Conservation (phyloP, 2,888 invertebrate species). For the Tortricodes alternella region DNA sequence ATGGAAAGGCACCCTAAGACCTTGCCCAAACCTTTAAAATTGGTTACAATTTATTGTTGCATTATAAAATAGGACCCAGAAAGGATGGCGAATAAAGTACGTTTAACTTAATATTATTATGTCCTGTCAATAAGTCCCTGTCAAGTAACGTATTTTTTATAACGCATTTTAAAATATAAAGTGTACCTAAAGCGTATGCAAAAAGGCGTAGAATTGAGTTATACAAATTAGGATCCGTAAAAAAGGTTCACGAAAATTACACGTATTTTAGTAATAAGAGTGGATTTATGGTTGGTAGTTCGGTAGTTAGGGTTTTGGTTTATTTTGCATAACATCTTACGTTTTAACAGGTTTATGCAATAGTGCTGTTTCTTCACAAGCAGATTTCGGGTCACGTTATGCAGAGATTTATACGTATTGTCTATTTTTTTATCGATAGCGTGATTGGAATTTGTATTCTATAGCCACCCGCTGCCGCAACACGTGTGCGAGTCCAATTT, state of each 20-base stretch:
- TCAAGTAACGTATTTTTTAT: not conserved
- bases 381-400: too few species aligned
- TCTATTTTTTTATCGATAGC: too few species aligned
- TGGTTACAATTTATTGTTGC: not conserved
- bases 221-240: conserved; percentile 21
- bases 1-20: too few species aligned
- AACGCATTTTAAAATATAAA: not conserved
- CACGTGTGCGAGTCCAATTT: too few species aligned
- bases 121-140: not conserved
- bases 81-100: not conserved
- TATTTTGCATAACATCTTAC: conserved; percentile 27
- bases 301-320: conserved; percentile 26
- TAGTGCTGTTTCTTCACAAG: too few species aligned
- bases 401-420: too few species aligned
- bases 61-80: not conserved
- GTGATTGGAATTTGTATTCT: too few species aligned
- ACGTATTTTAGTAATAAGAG: conserved; percentile 22
- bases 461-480: too few species aligned
- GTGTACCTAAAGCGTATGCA: conserved; percentile 12
- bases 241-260: conserved; percentile 23
- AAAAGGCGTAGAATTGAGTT: conserved; percentile 25
- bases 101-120: not conserved
- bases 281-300: conserved; percentile 22
- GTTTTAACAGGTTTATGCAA: conserved; percentile 5
- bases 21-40: too few species aligned